phyloP scores from a whole-genome alignment of 2,888 invertebrate genomes.

The Sinohyriopsis cumingii region DNA sequence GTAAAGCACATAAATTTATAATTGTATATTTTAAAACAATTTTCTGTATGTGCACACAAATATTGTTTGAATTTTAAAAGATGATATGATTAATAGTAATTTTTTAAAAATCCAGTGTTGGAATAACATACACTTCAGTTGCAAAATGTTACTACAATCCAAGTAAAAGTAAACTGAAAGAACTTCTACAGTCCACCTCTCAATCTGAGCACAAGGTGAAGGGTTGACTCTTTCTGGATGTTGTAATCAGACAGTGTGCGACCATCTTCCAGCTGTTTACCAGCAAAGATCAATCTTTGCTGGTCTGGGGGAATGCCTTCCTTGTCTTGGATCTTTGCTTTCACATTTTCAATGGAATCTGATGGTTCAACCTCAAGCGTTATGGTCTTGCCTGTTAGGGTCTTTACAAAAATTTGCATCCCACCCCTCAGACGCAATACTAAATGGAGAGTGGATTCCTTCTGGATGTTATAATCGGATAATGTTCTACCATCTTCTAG shows the following conservation, averaged over 20 bases:
- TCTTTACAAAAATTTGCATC: conserved; percentile 85
- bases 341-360: conserved; percentile 94
- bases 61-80: no score
- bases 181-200: conserved; percentile 71
- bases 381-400: conserved; percentile 68
- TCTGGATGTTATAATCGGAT: conserved; percentile 94
- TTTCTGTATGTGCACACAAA: no score
- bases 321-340: conserved; percentile 76
- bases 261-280: conserved; percentile 95
- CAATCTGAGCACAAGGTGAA: conserved; percentile 90
- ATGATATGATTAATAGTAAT: no score
- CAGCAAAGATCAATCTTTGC: conserved; percentile 80
- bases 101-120: no score
- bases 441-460: conserved; percentile 91
- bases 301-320: conserved; percentile 72
- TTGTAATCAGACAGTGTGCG: conserved; percentile 93
- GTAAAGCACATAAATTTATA: no score
- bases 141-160: no score
- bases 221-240: conserved; percentile 94
- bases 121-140: no score
- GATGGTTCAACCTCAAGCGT: conserved; percentile 80
- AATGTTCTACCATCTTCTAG: conserved; percentile 93
- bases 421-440: conserved; percentile 85
- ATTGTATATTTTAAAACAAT: no score
- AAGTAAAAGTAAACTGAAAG: no score